Evolutionary conservation across 2,113 vertebrate genomes (phyloP), one percentile per base, ranked within the genome.

Genomic region (Pygathrix nemaeus): DNA sequence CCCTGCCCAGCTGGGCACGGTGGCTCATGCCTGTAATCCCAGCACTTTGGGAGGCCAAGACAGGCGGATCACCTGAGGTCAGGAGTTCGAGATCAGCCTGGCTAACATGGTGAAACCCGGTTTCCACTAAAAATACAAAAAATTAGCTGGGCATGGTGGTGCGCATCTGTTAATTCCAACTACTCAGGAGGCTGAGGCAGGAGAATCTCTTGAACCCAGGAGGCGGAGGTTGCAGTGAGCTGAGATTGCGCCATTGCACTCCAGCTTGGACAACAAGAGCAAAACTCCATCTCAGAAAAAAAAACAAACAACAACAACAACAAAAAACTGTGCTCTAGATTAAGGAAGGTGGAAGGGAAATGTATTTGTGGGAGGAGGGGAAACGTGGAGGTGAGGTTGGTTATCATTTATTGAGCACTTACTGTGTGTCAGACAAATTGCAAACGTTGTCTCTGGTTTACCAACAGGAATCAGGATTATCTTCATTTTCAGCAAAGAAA

Each of bases 401-500:
- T 40, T 61, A 2, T 21, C 8, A 59, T 81, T 95, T 85, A 73
- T 45, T 55, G 64, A 96, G 32, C 70, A 35, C 13, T 95, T 90
- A 45, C 25, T 68, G 1, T 45, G 35, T 80, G 14, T 38, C 61
- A 9, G n/a, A 78, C 20, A 84, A 21, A n/a, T 14, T 38, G 59
- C 79, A 88, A 59, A 70, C 27, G 25, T 8, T n/a, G 21, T 43
- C n/a, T 94, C 12, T 59, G 17, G 73, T 80, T 72, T 20, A 50
- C 57, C 70, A 75, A 27, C 8, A 50, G 72, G 40, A 59, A 59
- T 80, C 88, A 92, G 73, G 82, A 57, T 64, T 45, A 30, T 52
- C 72, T 66, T 59, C 38, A 17, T 84, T 92, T 82, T 88, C 66
- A 66, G 52, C 20, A 79, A 88, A 14, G 66, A 75, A 79, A 78